These are phyloP conservation scores for Carcinoscorpius rotundicauda DNA, from an alignment of 1,140 invertebrate genomes.

Conservation along the genomic window DNA sequence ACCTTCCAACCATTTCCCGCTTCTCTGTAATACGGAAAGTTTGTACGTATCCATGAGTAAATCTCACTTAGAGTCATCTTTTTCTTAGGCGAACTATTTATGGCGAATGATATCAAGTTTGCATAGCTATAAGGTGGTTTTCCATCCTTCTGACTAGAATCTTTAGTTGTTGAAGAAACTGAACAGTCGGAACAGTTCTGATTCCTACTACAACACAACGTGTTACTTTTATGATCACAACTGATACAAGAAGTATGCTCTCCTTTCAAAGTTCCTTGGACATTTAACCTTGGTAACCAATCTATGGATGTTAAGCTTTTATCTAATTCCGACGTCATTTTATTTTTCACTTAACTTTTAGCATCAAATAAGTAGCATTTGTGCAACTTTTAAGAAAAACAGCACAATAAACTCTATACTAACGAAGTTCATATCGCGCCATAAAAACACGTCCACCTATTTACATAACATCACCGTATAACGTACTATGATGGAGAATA, in stretches of 20 bases:
- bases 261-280: slow-evolving; percentile 27
- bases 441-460: too few relatives aligned
- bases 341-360: too few relatives aligned
- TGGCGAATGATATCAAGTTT: slow-evolving; percentile 54
- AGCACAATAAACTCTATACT: too few relatives aligned
- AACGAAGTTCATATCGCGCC: too few relatives aligned
- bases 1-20: slow-evolving; percentile 60
- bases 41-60: slow-evolving; percentile 40
- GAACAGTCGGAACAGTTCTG: slow-evolving; percentile 1
- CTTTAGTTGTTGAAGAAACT: slow-evolving; percentile 6
- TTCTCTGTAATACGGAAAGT: slow-evolving; percentile 48
- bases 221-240: slow-evolving; percentile 2
- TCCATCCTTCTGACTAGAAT: slow-evolving; percentile 31
- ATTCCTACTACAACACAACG: slow-evolving; percentile 13
- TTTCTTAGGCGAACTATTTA: slow-evolving; percentile 48
- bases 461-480: too few relatives aligned
- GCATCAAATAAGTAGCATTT: too few relatives aligned
- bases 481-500: too few relatives aligned
- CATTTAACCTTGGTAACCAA: slow-evolving; percentile 41
- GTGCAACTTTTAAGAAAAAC: too few relatives aligned
- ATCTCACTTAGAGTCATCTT: slow-evolving; percentile 42
- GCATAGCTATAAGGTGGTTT: slow-evolving; percentile 53
- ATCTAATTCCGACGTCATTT: slow-evolving; percentile 30
- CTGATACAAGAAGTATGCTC: not conserved
- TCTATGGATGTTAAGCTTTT: slow-evolving; percentile 43